These are phyloP conservation scores for Zosterops lateralis DNA, from an alignment of 2,113 vertebrate genomes.

Conservation along the genomic window DNA sequence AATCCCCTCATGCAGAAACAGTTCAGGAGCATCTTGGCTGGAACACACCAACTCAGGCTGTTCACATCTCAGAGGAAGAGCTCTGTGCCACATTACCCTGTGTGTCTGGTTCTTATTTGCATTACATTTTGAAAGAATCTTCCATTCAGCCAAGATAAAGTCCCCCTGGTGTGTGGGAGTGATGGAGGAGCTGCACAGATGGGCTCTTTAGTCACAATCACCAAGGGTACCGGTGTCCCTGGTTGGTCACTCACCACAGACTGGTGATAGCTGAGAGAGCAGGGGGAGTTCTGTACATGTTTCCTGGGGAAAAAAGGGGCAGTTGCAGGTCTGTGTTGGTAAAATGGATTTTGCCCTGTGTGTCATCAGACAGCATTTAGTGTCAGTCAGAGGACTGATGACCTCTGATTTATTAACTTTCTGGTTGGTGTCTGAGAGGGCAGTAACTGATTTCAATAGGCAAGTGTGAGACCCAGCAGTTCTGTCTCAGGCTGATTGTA, in stretches of 20 bases:
- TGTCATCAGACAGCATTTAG: background rate
- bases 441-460: background rate
- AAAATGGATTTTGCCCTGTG: background rate
- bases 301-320: background rate
- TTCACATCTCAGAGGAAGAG: background rate
- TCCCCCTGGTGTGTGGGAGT: slow-evolving; percentile 25
- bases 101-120: slow-evolving; percentile 29
- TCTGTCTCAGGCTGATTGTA: background rate
- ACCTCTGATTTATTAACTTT: background rate
- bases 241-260: background rate
- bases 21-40: background rate
- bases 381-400: background rate
- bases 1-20: background rate
- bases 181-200: slow-evolving; percentile 38
- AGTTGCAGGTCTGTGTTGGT: background rate
- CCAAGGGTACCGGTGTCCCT: background rate
- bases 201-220: background rate
- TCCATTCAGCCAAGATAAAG: background rate
- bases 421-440: background rate
- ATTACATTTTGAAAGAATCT: slow-evolving; percentile 10
- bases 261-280: background rate
- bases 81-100: background rate
- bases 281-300: background rate
- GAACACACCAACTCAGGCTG: background rate
- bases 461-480: background rate